Base-by-base conservation (phyloP, 2,797 vertebrate genomes). In the Lateolabrax maculatus region DNA sequence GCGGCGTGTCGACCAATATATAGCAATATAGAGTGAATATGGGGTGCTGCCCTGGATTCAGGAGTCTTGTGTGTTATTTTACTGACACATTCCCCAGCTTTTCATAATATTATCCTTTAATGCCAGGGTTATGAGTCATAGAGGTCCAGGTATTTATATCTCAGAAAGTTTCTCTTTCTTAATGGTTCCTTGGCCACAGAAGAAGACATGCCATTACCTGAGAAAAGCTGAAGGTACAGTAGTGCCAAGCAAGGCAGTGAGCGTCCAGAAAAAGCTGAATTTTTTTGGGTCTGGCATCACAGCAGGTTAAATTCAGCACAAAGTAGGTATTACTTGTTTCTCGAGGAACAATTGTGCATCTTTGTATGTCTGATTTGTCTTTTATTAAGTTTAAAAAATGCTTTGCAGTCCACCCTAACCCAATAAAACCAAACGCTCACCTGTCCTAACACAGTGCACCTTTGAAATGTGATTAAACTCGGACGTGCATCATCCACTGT, bases 381-480 rank as follows among this genome's bases (percentile, higher is more conserved):
- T 74, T 53, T 18, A 63, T 61, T 55, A 9, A 18, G 25, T 61
- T 57, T 51, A 16, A n/a, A 39, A 58, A 48, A 19, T 63, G 34
- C 71, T 56, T 44, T 29, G 25, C 48, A 57, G 73, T 46, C 36
- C 48, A n/a, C 27, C n/a, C 15, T 70, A 29, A 63, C 64, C 1
- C 36, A 57, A 31, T 78, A 36, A 69, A 12, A 34, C 70, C 18
- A 48, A 12, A 55, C 16, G 1, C 18, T 51, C 43, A 73, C 56
- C 73, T 67, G 46, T 53, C 3, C 18, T 25, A 48, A 63, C 48
- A 57, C 46, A 66, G 46, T 36, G 46, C 49, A 66, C 51, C 51
- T 52, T 71, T 68, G 62, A 79, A 71, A 62, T 58, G 39, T 21
- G 15, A 82, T 58, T 71, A 39, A 39, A 19, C 52, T 19, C 48